These are phyloP conservation scores for Polypedilum pembai DNA, from an alignment of 1,140 invertebrate genomes.

Conservation along the genomic window DNA sequence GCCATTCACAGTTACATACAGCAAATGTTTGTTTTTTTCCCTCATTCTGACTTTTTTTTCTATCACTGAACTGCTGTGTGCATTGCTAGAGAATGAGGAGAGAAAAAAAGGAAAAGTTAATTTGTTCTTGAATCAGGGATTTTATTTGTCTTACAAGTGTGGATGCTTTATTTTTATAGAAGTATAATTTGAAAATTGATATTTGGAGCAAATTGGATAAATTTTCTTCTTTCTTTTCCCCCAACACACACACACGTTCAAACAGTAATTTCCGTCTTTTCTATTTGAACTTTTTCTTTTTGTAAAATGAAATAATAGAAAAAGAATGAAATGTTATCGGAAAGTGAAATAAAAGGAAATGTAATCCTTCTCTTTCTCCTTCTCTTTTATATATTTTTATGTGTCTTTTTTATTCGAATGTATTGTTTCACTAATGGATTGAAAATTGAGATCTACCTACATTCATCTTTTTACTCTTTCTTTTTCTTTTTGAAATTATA, in stretches of 20 bases:
- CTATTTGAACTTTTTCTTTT: not conserved
- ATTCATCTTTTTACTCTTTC: no score
- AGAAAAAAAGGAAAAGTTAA: conserved; percentile 14
- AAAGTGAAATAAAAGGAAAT: not conserved
- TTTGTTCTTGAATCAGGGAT: conserved; percentile 14
- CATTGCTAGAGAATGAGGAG: not conserved
- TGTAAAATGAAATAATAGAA: not conserved
- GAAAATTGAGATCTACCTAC: no score
- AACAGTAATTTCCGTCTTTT: conserved; percentile 8
- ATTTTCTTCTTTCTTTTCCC: not conserved
- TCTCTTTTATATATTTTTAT: no score
- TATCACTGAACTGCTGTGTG: not conserved
- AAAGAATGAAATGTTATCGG: conserved; percentile 13
- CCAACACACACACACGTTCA: not conserved
- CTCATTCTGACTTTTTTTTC: not conserved
- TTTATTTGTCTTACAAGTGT: conserved; percentile 21
- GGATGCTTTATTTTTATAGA: conserved; percentile 8
- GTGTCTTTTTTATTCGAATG: no score
- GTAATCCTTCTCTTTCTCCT: not conserved
- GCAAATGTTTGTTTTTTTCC: conserved; percentile 3
- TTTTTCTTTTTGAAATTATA: no score
- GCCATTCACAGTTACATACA: not conserved
- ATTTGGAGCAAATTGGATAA: conserved; percentile 22
- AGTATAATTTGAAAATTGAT: conserved; percentile 28
- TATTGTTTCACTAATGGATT: no score